Conservation (phyloP, 23 tunicate species). For the Trididemnum nubilum region DNA sequence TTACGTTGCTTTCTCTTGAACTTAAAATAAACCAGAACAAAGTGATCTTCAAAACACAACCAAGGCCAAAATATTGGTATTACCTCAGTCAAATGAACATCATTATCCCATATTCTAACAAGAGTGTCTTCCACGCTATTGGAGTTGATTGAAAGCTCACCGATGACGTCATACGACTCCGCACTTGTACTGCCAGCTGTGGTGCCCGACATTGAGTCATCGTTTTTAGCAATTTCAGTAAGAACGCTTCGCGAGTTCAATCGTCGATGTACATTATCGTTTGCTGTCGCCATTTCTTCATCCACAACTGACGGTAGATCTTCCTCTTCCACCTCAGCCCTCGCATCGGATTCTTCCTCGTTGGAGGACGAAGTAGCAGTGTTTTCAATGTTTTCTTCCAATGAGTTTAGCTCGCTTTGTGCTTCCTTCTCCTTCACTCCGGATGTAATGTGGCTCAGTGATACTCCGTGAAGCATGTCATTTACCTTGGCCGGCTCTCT, state of each 20-base stretch:
- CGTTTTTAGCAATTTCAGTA: constrained; percentile 25
- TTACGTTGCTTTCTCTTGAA: too few species aligned
- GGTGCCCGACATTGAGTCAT: constrained; percentile 69
- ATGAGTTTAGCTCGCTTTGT: constrained; percentile 76
- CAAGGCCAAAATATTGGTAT: too few species aligned
- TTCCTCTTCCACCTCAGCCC: constrained; percentile 26
- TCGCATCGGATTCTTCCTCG: constrained; percentile 24
- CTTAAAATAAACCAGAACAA: too few species aligned
- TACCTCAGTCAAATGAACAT: constrained; percentile 71
- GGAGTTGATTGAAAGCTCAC: constrained; percentile 81
- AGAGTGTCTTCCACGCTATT: constrained; percentile 91
- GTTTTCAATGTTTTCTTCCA: constrained; percentile 51
- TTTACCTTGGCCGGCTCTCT: constrained; percentile 71
- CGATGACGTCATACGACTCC: constrained; percentile 88
- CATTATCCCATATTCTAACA: constrained; percentile 72
- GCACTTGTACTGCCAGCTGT: constrained; percentile 86
- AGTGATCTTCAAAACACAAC: too few species aligned
- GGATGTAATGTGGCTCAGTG: constrained; percentile 69
- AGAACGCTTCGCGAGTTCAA: not conserved
- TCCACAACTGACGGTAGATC: constrained; percentile 22
- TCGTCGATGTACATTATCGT: constrained; percentile 54
- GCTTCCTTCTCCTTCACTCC: constrained; percentile 66
- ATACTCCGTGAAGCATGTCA: constrained; percentile 83
- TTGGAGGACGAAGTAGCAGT: not conserved
- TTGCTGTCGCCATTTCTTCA: constrained; percentile 49